Conservation (phyloP, 2,797 vertebrate species). For the Rhinoraja longicauda region DNA sequence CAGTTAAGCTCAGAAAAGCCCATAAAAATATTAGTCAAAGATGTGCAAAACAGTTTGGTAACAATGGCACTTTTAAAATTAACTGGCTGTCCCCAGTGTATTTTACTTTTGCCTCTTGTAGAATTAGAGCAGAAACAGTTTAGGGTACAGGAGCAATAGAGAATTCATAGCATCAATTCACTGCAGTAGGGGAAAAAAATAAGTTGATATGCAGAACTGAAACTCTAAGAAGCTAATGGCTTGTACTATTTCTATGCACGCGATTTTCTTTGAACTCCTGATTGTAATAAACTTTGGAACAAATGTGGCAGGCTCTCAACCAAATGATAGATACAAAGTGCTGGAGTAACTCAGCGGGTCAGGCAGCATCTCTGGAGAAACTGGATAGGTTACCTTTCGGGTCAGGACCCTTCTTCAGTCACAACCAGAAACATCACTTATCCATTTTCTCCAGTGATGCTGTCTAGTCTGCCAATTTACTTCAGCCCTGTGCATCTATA, state of each 20-base stretch:
- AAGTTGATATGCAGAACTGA: not conserved
- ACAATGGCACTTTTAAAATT: slow-evolving; percentile 15
- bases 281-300: not conserved
- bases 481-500: too few species aligned
- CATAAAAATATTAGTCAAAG: not conserved
- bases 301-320: not conserved
- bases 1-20: slow-evolving; percentile 52
- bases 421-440: too few species aligned
- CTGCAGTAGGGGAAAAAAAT: not conserved
- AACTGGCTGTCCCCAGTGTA: not conserved
- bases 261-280: not conserved
- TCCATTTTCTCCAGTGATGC: too few species aligned
- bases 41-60: not conserved
- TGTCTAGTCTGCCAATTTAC: too few species aligned
- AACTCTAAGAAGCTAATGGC: not conserved
- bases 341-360: too few species aligned
- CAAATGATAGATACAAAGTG: too few species aligned
- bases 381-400: too few species aligned
- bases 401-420: too few species aligned
- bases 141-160: not conserved
- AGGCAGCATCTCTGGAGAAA: too few species aligned
- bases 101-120: not conserved
- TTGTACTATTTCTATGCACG: slow-evolving; percentile 1
- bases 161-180: slow-evolving; percentile 8
- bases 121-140: not conserved